A percentile compares a stretch with the other conserved stretches of the same genome.
Evolutionary conservation across 30 jellyfish, hydroid and myxozoan species (phyloP).

Genomic region (Chrysaora quinquecirrha): DNA sequence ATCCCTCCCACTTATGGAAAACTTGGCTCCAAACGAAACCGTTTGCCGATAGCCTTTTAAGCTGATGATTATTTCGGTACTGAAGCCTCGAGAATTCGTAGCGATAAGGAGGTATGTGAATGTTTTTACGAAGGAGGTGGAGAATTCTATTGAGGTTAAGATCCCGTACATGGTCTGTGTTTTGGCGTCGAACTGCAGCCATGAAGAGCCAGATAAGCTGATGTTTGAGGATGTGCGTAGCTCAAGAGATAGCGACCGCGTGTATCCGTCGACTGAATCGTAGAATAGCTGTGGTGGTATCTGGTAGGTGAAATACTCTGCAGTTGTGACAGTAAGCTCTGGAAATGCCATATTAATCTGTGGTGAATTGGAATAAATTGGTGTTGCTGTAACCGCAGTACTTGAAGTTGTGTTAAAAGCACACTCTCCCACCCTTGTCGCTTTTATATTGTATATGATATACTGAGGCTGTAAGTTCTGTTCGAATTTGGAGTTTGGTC

Average conservation of each 20-base stretch:
- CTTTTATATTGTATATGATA: constrained; percentile 37
- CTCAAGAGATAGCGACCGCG: constrained; percentile 49
- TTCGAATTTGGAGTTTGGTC: constrained; percentile 54
- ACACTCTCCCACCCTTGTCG: constrained; percentile 53
- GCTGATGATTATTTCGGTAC: constrained; percentile 9
- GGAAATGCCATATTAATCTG: constrained; percentile 38
- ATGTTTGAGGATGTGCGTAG: constrained; percentile 52
- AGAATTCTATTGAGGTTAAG: constrained; percentile 29
- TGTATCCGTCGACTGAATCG: constrained; percentile 78
- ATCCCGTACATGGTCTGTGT: constrained; percentile 75
- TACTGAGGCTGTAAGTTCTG: constrained; percentile 73
- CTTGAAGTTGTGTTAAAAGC: constrained; percentile 2
- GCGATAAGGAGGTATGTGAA: constrained; percentile 41
- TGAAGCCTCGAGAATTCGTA: constrained; percentile 51
- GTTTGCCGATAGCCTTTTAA: constrained; percentile 32
- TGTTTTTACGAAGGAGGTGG: neutral
- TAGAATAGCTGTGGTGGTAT: constrained; percentile 70
- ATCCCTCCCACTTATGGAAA: constrained; percentile 57
- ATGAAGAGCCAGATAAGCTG: constrained; percentile 49
- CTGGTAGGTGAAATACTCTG: constrained; percentile 36
- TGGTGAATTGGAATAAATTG: constrained; percentile 45
- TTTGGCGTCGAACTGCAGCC: constrained; percentile 73
- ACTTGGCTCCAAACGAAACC: constrained; percentile 28
- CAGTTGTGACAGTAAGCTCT: constrained; percentile 47
- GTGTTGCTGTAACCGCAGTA: constrained; percentile 22